phyloP scores from a whole-genome alignment of 1,140 invertebrate species.

The Polyergus mexicanus region DNA sequence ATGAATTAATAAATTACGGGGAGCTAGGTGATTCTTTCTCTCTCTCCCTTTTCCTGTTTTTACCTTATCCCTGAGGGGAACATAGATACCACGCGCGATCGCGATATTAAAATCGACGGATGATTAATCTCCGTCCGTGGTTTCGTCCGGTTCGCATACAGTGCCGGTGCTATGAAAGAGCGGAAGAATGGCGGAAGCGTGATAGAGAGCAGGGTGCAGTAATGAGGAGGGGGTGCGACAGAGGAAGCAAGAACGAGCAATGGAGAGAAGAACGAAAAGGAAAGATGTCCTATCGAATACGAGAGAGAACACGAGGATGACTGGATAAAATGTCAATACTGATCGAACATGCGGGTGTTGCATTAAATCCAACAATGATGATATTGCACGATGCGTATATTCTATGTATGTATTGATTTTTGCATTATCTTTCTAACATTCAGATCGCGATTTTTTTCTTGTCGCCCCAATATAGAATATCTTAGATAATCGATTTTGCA shows the following conservation, averaged over 20 bases:
- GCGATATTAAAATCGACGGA: conserved; percentile 78
- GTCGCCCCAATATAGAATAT: background rate
- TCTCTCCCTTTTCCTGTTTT: too few species aligned
- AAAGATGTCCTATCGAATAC: conserved; percentile 68
- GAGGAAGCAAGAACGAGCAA: background rate
- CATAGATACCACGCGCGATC: conserved; percentile 54
- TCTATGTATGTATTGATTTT: background rate
- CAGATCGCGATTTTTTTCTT: background rate
- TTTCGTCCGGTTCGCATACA: conserved; percentile 42
- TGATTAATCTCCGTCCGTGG: conserved; percentile 75
- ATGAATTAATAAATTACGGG: conserved; percentile 79
- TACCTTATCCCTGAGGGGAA: background rate
- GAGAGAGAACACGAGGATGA: background rate
- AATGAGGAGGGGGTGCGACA: background rate
- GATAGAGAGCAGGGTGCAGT: background rate
- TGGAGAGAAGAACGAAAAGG: conserved; percentile 3
- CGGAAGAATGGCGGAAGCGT: conserved; percentile 2
- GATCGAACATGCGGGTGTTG: conserved; percentile 22
- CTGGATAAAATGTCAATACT: background rate
- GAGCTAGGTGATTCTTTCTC: background rate
- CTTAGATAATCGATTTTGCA: background rate
- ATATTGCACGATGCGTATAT: conserved; percentile 25
- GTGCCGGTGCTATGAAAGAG: conserved; percentile 32
- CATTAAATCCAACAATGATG: conserved; percentile 33
- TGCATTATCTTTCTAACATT: background rate